Evolutionary conservation across 2,113 vertebrate genomes (phyloP).

Genomic region (Microtus pennsylvanicus): DNA sequence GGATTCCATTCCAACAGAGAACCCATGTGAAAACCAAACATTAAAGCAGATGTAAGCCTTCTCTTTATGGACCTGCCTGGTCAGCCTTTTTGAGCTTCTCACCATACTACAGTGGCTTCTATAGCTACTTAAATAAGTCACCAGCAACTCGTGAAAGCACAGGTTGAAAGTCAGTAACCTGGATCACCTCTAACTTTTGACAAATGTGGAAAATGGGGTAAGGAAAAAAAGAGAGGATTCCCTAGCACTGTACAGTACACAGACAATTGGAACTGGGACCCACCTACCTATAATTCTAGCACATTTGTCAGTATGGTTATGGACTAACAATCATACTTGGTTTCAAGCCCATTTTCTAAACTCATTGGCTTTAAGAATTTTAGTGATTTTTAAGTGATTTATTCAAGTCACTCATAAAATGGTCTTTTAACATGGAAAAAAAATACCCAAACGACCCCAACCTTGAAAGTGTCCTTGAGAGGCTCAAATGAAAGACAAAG

Average conservation of each 20-base stretch:
- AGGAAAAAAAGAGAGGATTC: background rate
- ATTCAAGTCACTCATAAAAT: background rate
- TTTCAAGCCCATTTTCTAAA: background rate
- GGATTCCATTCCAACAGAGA: background rate
- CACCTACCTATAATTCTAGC: background rate
- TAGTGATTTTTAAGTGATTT: no score
- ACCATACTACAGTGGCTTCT: background rate
- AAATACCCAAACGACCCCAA: background rate
- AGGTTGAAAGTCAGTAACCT: background rate
- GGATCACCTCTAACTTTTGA: background rate
- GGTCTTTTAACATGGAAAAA: background rate
- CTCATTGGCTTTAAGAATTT: background rate
- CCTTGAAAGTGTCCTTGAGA: background rate
- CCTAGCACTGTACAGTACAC: background rate
- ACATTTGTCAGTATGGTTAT: background rate
- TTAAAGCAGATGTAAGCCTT: background rate
- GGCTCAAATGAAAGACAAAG: background rate
- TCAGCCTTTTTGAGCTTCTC: background rate
- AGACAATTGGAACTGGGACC: background rate
- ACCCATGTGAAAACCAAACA: background rate
- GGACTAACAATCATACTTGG: background rate
- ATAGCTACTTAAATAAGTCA: background rate
- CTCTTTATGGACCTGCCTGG: background rate
- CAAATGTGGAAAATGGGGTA: background rate
- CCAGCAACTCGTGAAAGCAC: background rate